Evolutionary conservation across 2,797 vertebrate genomes (phyloP).

Genomic region (Peromyscus attwateri): DNA sequence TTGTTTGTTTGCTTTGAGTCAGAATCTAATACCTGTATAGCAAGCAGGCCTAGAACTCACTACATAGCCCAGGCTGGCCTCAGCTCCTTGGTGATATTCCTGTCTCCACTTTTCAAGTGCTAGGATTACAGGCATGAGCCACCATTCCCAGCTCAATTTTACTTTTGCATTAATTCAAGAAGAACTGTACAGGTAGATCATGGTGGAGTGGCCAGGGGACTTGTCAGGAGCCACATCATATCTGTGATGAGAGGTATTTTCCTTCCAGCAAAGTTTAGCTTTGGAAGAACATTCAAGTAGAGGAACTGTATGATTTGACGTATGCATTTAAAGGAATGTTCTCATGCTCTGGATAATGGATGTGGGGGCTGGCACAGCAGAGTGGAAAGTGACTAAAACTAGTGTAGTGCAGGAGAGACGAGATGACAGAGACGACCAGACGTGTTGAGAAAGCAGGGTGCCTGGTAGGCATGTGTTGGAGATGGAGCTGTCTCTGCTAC

Average conservation of each 20-base stretch:
- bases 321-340: not conserved
- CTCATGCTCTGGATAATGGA: not conserved
- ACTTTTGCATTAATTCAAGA: not conserved
- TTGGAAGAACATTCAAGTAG: not conserved
- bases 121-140: not conserved
- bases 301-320: not conserved
- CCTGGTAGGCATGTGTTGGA: not conserved
- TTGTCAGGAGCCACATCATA: not conserved
- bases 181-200: not conserved
- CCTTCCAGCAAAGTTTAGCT: not conserved
- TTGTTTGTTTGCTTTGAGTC: not conserved
- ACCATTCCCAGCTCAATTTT: not conserved
- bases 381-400: not conserved
- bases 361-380: not conserved
- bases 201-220: not conserved
- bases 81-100: not conserved
- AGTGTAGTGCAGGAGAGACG: not conserved
- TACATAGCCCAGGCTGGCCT: not conserved
- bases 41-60: not conserved
- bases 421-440: not conserved
- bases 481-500: not conserved
- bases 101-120: not conserved
- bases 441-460: not conserved
- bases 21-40: not conserved
- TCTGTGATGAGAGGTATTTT: not conserved